Conservation (phyloP, 2,797 vertebrate genomes). For the Octomys mimax region DNA sequence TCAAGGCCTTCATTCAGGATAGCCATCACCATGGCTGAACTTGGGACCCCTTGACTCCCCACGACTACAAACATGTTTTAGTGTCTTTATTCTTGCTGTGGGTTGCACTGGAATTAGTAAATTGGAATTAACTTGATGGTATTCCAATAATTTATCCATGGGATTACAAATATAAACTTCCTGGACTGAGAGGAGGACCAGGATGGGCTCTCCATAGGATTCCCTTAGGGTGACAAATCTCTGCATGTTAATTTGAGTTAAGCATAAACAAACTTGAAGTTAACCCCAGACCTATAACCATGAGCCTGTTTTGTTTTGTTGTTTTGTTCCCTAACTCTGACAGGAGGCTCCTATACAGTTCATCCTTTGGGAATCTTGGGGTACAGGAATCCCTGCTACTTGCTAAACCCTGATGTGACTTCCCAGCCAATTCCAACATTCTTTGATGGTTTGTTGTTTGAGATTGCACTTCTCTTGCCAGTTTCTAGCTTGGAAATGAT, state of each 20-base stretch:
- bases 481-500: conserved; percentile 33
- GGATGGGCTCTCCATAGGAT: too few relatives aligned
- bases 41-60: too few relatives aligned
- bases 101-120: too few relatives aligned
- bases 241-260: neutral
- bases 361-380: neutral
- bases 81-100: too few relatives aligned
- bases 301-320: neutral
- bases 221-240: neutral
- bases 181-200: too few relatives aligned
- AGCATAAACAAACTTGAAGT: neutral
- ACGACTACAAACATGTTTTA: too few relatives aligned
- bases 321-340: neutral
- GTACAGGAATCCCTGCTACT: neutral
- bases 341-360: neutral
- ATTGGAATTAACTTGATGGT: too few relatives aligned
- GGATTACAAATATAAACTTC: too few relatives aligned
- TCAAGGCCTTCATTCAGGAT: too few relatives aligned
- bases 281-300: neutral
- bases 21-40: too few relatives aligned
- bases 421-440: neutral
- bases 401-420: neutral
- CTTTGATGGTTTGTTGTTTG: neutral
- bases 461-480: neutral
- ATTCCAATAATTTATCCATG: too few relatives aligned